Evolutionary conservation across 2,797 vertebrate genomes (phyloP), one percentile per base, ranked within the genome.

Genomic region (Astyanax mexicanus): DNA sequence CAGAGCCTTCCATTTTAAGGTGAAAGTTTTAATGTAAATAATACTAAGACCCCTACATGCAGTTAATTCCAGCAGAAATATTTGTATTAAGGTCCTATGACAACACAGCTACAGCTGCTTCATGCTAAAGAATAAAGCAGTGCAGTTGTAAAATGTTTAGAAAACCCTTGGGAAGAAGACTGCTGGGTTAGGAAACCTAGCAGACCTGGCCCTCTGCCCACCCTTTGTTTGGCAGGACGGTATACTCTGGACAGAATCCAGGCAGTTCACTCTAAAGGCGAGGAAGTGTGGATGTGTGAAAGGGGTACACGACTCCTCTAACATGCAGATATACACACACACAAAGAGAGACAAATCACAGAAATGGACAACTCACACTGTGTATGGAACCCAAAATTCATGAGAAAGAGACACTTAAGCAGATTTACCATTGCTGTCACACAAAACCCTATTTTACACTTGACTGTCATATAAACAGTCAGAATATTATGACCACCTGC

Each of bases 161-260:
- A 52, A 52, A 69, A 69, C 55, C 32, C 15, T 25, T 6, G 52
- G 62, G 32, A 68, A 47, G 29, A 25, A 42, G 49, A 67, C 35
- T 61, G 25, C 54, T 60, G 21, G 64, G 74, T 74, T 70, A 66
- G 21, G 29, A 62, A 79, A 73, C 71, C 40, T 57, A 44, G 51
- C 65, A 72, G 65, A 29, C 58, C 71, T 81, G 80, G 75, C 52
- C 37, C 21, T 54, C 47, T 44, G 68, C 62, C 78, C 65, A 72
- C 55, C 40, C 69, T 75, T 76, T 49, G 58, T 76, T 75, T 74
- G 69, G 35, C 67, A 62, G 44, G 45, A 74, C 40, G 19, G 61
- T 65, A 60, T n/a, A 57, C 5, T 66, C 29, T 57, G 67, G 6
- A 78, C 57, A 29, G n/a, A 12, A 66, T 64, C 57, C 72, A 80